A percentile compares a stretch with the other conserved stretches of the same genome.
phyloP scores from a whole-genome alignment of 2,888 invertebrate genomes.

The Abscondita cerata region DNA sequence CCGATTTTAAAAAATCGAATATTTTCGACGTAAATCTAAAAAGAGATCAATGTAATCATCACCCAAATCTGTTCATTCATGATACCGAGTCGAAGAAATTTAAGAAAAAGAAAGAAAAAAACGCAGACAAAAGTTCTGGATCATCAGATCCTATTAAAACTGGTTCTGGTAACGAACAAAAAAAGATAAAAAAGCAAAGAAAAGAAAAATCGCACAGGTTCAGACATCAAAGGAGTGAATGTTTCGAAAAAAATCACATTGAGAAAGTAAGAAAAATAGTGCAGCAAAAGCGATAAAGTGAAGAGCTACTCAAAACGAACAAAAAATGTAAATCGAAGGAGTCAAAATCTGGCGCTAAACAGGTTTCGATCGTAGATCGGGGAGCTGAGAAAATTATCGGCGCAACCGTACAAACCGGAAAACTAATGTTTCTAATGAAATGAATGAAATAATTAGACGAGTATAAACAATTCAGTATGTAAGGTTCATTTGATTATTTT shows the following conservation, averaged over 20 bases:
- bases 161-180: conserved; percentile 45
- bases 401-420: no score
- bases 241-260: conserved; percentile 31
- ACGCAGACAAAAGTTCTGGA: background rate
- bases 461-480: no score
- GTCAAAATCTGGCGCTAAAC: conserved; percentile 47
- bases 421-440: no score
- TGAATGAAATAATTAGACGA: no score
- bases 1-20: conserved; percentile 18
- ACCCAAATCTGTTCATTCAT: conserved; percentile 11
- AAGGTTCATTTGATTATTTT: no score
- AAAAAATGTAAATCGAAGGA: conserved; percentile 32
- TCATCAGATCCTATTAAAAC: conserved; percentile 21
- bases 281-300: conserved; percentile 21
- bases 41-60: conserved; percentile 22
- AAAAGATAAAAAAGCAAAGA: conserved; percentile 40
- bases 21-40: conserved; percentile 16
- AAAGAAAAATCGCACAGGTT: conserved; percentile 37
- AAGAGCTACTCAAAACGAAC: conserved; percentile 26
- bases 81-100: conserved; percentile 54
- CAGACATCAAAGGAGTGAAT: background rate
- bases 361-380: no score
- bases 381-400: no score
- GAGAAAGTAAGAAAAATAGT: conserved; percentile 30
- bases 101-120: conserved; percentile 37